Evolutionary conservation across 1,140 invertebrate species (phyloP), one percentile per base, ranked within the genome.

Genomic region (Drosophila subobscura): DNA sequence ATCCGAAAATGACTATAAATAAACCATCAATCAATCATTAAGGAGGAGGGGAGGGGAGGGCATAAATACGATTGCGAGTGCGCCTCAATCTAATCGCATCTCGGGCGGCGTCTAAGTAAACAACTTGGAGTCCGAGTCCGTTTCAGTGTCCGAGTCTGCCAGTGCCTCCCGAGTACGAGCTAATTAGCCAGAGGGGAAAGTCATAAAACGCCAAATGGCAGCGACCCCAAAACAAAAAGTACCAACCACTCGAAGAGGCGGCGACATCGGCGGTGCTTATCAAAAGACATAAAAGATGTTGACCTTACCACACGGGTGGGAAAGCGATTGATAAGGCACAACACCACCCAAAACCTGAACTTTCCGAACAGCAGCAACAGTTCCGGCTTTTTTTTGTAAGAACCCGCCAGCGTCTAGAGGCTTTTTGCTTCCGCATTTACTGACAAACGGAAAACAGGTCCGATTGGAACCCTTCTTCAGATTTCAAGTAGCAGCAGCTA

Each of bases 41-140:
- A 65, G 83, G 60, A 45, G 40, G 37, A 8, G 12, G 14, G 27
- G 14, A 20, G 25, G 12, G 49, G 10, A 6, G 25, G 47, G 29
- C 49, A 16, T 1, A 20, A 20, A 20, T 5, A 20, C 52, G 3
- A 22, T 27, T 40, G 16, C 12, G 40, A 51, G 29, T 53, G 65
- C 58, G 33, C 45, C 29, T 73, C 73, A 86, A 86, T 86, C 81
- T 86, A 86, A 86, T 86, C 81, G 53, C 70, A 85, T 70, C 77
- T 77, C 58, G 59, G 58, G 65, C 74, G 70, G 77, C 83, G 81
- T 86, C 81, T 86, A 86, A 72, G 81, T 88, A 86, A 86, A 86
- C 77, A 88, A 88, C 84, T 67, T 37, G 33, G 23, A 46, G 50
- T 52, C 29, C 56, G 47, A 66, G 55, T 68, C 50, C 44, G 29